Evolutionary conservation across 2,113 vertebrate genomes (phyloP).

Genomic region (Lontra canadensis): DNA sequence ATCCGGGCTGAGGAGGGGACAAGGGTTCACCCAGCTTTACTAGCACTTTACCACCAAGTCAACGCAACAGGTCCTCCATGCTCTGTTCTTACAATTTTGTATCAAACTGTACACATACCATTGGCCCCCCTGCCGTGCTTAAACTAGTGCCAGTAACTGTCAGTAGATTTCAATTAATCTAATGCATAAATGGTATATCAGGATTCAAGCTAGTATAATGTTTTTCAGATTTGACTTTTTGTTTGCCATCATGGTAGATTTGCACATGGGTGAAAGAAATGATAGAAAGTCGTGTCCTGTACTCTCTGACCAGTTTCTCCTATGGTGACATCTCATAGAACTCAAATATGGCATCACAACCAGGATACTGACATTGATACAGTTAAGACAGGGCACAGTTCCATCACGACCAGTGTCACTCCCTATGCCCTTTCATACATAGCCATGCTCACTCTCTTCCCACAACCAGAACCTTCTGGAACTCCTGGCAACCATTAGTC

Average conservation of each 20-base stretch:
- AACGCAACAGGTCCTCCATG: fast-evolving
- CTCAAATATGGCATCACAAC: fast-evolving
- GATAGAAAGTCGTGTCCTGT: too few species aligned
- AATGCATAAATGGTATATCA: background rate
- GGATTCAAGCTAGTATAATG: background rate
- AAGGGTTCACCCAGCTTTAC: background rate
- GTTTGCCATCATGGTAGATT: background rate
- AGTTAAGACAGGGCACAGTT: background rate
- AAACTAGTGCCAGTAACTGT: background rate
- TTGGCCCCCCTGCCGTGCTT: background rate
- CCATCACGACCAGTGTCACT: fast-evolving
- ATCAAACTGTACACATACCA: background rate
- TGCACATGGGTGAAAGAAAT: background rate
- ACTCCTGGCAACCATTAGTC: background rate
- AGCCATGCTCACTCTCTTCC: background rate
- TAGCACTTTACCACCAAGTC: background rate
- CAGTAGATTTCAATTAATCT: background rate
- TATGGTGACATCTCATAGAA: background rate
- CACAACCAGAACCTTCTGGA: background rate
- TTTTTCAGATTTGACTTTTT: background rate
- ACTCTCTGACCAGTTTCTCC: background rate
- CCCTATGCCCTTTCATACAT: fast-evolving
- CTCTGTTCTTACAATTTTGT: background rate
- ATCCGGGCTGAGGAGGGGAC: background rate
- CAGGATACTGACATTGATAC: background rate